phyloP scores from a whole-genome alignment of 2,888 invertebrate species.

The Mellilla xanthometata region DNA sequence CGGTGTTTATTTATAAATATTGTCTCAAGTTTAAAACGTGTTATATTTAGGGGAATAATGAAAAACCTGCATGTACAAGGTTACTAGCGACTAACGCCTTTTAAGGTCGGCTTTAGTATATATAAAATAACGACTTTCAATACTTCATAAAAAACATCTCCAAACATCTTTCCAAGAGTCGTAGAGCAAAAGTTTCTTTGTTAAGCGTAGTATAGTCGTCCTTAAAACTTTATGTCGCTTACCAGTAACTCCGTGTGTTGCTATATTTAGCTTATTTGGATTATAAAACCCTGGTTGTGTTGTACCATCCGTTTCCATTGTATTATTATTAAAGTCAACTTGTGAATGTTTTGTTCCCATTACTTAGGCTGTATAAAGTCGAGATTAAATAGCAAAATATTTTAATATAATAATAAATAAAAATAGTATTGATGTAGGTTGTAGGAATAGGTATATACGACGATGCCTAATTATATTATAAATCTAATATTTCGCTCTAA shows the following conservation, averaged over 20 bases:
- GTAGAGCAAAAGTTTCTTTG: too few relatives aligned
- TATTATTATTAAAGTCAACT: too few relatives aligned
- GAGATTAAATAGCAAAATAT: constrained; percentile 1
- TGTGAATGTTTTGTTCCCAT: too few relatives aligned
- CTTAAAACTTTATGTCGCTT: too few relatives aligned
- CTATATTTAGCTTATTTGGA: too few relatives aligned
- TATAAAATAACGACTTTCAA: too few relatives aligned
- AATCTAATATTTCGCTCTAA: constrained; percentile 51
- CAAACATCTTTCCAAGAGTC: too few relatives aligned
- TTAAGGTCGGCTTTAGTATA: too few relatives aligned
- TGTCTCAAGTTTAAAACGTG: constrained; percentile 15
- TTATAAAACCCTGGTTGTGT: constrained; percentile 45
- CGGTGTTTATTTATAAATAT: constrained; percentile 23
- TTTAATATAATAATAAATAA: constrained; percentile 28
- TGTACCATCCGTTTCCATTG: constrained; percentile 43
- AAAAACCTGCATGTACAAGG: constrained; percentile 16
- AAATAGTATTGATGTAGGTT: constrained; percentile 41
- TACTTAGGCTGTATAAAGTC: background rate
- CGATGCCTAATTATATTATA: constrained; percentile 62
- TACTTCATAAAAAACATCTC: too few relatives aligned
- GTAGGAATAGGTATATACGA: constrained; percentile 69
- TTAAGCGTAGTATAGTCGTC: too few relatives aligned
- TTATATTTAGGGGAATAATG: constrained; percentile 23
- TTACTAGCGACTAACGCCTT: too few relatives aligned
- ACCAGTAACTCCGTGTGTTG: too few relatives aligned